Evolutionary conservation across 2,113 vertebrate genomes (phyloP), one percentile per base, ranked within the genome.

Genomic region (Laterallus jamaicensis): DNA sequence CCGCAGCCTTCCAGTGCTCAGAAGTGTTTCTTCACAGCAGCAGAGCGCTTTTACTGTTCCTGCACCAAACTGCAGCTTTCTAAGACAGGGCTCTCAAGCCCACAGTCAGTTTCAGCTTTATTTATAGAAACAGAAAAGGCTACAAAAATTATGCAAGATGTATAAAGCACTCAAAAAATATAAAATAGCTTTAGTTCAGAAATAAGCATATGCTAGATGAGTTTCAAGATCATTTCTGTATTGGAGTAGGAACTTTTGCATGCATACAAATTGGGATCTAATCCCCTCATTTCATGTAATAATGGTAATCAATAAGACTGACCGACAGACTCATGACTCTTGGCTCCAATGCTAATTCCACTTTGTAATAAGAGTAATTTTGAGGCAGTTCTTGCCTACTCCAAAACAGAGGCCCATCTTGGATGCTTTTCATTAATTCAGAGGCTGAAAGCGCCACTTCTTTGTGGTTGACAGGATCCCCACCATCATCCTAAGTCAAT

Each of bases 71-170:
- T 0, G 0, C 1, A 42, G 40, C 52, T 85, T 87, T 82, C 35
- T 5, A 63, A 83, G 50, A 86, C 26, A 52, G 10, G 54, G 18
- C 40, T 95, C 56, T 84, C 52, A 78, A 90, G 52, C 17, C 80
- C 94, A 49, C 32, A 70, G 47, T 59, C 26, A 37, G 26, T 84
- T 92, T 82, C 52, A 93, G 73, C 86, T 96, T 96, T 96, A 94
- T 97, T 94, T 81, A 69, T 21, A 86, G 56, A 86, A 96, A 95
- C 32, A 81, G 47, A 54, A 94, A 62, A 52, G 25, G 32, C 63
- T 88, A 90, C 42, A 96, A 82, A 90, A 90, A 81, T 70, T 54
- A 75, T 39, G 6, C 24, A 83, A 86, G 5, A 66, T 55, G 9
- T 64, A 81, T 39, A 93, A 84, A 92, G 39, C 52, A 71, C 16